Evolutionary conservation across 1,140 invertebrate genomes (phyloP), one percentile per base, ranked within the genome.

Genomic region (Philotrypesis tridentata): DNA sequence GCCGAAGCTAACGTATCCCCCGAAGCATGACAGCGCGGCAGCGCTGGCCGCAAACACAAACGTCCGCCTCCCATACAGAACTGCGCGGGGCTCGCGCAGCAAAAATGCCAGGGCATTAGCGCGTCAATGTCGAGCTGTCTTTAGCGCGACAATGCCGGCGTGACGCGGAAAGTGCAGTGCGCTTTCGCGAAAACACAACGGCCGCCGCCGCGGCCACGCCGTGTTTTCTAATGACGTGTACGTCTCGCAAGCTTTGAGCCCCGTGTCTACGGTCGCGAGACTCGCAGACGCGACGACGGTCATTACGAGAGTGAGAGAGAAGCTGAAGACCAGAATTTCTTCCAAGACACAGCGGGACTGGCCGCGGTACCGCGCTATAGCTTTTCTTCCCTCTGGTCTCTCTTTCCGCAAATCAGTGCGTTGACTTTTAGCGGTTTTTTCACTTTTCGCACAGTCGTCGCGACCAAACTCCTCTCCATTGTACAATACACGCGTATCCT

Each of bases 81-180:
- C n/a, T n/a, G n/a, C n/a, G n/a, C n/a, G n/a, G 31, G 17, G 27
- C 31, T 14, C 1, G 17, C n/a, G n/a, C n/a, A 40, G n/a, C 21
- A 33, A 9, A 68, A 55, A 70, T 70, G 65, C 33, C 27, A 14
- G 33, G 43, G 60, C 70, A 80, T 73, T 80, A 79, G 29, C 21
- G 29, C 67, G 67, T 70, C 67, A 61, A 71, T 71, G 78, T 72
- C 48, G 31, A 5, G 25, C 31, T 72, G 78, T 72, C 31, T 61
- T 79, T 79, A 71, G n/a, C 14, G 55, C 60, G 33, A 65, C 55
- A 80, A 80, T 63, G 17, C 23, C 23, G 31, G 55, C 79, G 40
- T 80, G 70, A 80, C 60, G 67, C 43, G 75, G 31, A 48, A 63
- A 68, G 2, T 78, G 40, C 74, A 72, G 12, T 48, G 43, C 12